phyloP scores from a whole-genome alignment of 1,140 invertebrate genomes.

The Pollicipes pollicipes region DNA sequence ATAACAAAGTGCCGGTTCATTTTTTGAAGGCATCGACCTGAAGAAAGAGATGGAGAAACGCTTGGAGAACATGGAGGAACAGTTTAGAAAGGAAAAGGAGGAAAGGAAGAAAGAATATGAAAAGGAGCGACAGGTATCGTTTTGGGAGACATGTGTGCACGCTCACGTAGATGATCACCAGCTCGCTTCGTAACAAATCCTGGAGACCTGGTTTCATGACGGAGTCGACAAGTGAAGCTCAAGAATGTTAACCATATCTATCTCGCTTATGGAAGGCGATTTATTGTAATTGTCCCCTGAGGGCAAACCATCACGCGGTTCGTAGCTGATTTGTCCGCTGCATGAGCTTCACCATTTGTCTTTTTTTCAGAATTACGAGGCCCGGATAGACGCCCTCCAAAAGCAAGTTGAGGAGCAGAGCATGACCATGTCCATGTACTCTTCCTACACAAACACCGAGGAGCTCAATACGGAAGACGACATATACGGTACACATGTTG shows the following conservation, averaged over 20 bases:
- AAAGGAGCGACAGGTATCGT: conserved; percentile 75
- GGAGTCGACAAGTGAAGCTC: too few relatives aligned
- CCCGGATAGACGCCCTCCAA: conserved; percentile 87
- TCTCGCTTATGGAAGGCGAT: too few relatives aligned
- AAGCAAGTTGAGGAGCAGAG: conserved; percentile 96
- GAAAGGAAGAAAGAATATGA: conserved; percentile 92
- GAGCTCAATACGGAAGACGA: conserved; percentile 81
- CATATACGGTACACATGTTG: conserved; percentile 82
- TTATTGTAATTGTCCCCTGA: too few relatives aligned
- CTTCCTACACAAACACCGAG: conserved; percentile 50
- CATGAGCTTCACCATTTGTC: background rate
- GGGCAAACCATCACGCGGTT: too few relatives aligned
- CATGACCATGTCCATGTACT: conserved; percentile 96
- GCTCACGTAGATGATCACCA: too few relatives aligned
- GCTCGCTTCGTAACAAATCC: too few relatives aligned
- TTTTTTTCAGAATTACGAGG: conserved; percentile 73
- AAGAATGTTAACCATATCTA: too few relatives aligned
- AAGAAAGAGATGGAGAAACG: conserved; percentile 96
- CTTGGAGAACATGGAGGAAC: conserved; percentile 78
- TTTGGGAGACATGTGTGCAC: too few relatives aligned
- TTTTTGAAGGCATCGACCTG: conserved; percentile 65
- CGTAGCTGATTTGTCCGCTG: too few relatives aligned
- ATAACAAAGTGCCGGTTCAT: background rate
- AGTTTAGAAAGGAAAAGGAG: conserved; percentile 90
- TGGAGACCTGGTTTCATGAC: too few relatives aligned